Base-by-base conservation (phyloP, 2,797 vertebrate genomes). In the Megalops cyprinoides region DNA sequence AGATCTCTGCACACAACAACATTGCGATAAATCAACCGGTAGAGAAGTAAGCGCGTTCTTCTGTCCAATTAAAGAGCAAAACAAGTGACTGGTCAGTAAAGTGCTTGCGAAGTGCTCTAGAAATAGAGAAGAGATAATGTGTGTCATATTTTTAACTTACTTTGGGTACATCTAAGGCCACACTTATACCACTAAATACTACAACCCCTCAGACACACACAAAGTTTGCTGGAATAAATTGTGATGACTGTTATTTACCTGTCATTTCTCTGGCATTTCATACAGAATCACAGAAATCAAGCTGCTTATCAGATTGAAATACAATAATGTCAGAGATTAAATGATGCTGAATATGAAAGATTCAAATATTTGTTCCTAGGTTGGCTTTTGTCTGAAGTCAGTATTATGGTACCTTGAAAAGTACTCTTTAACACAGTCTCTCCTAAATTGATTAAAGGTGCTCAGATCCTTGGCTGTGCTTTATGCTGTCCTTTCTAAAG, bases 11-110 rank as follows among this genome's bases (percentile, higher is more conserved):
- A 10, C 39, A 23, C 44, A 6, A 71, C 42, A 67, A 42, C 37
- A 44, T 31, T 71, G n/a, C n/a, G 67, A 71, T 44, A 44, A 71
- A n/a, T 44, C 44, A 37, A 42, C 67, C 18, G 44, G 67, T 71
- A n/a, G 39, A 12, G 20, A 4, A 44, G 67, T 71, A 71, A 71
- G 23, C 42, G 4, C 39, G 44, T 71, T 71, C 67, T 37, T 34
- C 34, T 8, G n/a, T 44, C 67, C 67, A 71, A n/a, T 71, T 71
- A 71, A 9, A 67, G 2, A 8, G 20, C 5, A 44, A 39, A 8
- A 7, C 39, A 53, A 15, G 18, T 42, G 67, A 71, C 6, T n/a
- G 67, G 39, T 28, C n/a, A n/a, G n/a, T n/a, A n/a, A n/a, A n/a
- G n/a, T 39, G 20, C 39, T 71, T 10, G 39, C 23, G 9, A n/a